A percentile compares a stretch with the other conserved stretches of the same genome.
Conservation (phyloP, 1,140 invertebrate species). For the Triops cancriformis region DNA sequence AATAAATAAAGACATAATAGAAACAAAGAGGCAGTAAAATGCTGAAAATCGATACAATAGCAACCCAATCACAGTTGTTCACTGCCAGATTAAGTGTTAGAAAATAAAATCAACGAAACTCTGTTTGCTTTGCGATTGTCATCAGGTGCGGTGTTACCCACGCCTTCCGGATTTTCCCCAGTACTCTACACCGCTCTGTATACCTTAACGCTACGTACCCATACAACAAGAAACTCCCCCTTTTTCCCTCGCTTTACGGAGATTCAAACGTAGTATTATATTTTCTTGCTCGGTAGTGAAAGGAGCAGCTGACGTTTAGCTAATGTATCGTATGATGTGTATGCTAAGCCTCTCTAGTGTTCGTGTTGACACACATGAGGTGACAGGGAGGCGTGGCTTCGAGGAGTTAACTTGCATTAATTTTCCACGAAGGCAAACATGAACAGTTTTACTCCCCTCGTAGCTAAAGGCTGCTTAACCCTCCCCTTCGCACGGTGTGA, state of each 20-base stretch:
- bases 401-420: neutral
- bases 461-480: no score
- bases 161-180: neutral
- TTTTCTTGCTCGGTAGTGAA: neutral
- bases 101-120: no score
- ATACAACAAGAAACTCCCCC: no score
- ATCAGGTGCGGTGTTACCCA: neutral
- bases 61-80: no score
- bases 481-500: no score
- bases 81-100: no score
- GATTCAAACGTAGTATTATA: no score
- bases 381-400: neutral
- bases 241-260: no score
- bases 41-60: no score
- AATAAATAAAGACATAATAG: no score
- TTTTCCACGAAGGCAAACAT: neutral
- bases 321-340: constrained; percentile 2
- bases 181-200: neutral
- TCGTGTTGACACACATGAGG: neutral
- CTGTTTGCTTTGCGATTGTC: neutral
- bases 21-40: no score
- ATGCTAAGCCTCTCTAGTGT: constrained; percentile 6
- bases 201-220: neutral
- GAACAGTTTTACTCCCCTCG: no score
- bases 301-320: neutral